Percentiles rank a stretch among this genome's conserved stretches.
Conservation (phyloP, 2,113 vertebrate genomes). For the Heptranchias perlo region DNA sequence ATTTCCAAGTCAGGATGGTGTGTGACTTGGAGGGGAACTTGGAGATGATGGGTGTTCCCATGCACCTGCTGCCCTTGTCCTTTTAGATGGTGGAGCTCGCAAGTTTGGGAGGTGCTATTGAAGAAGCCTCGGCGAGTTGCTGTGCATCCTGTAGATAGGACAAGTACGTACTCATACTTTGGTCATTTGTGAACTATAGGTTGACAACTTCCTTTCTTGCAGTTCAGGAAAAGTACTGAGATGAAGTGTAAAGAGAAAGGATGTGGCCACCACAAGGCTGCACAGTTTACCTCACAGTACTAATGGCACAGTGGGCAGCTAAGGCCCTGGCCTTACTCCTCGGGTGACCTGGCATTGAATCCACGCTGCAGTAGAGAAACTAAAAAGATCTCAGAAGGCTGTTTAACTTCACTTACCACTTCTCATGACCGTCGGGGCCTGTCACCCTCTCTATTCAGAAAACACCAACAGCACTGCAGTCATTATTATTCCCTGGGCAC, state of each 20-base stretch:
- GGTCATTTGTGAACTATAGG: background rate
- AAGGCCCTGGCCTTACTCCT: background rate
- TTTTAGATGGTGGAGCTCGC: too few species aligned
- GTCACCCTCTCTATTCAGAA: background rate
- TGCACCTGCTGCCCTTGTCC: too few species aligned
- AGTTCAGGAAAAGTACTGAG: background rate
- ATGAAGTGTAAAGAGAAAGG: background rate
- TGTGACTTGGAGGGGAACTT: too few species aligned
- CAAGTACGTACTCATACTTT: background rate
- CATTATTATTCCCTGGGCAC: background rate
- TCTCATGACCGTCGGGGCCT: background rate
- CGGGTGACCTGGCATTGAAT: background rate
- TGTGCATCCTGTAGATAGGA: background rate
- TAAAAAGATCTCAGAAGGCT: background rate
- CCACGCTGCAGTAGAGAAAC: background rate
- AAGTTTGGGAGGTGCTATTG: background rate
- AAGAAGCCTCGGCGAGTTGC: background rate
- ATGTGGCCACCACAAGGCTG: background rate
- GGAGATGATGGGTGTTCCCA: too few species aligned
- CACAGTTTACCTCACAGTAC: background rate
- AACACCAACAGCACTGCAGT: background rate
- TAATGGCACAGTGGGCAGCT: background rate
- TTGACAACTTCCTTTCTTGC: background rate
- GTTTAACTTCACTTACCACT: conserved; percentile 14
- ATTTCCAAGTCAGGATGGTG: background rate